Evolutionary conservation across 2,797 vertebrate genomes (phyloP).

Genomic region (Neopelma chrysocephalum): DNA sequence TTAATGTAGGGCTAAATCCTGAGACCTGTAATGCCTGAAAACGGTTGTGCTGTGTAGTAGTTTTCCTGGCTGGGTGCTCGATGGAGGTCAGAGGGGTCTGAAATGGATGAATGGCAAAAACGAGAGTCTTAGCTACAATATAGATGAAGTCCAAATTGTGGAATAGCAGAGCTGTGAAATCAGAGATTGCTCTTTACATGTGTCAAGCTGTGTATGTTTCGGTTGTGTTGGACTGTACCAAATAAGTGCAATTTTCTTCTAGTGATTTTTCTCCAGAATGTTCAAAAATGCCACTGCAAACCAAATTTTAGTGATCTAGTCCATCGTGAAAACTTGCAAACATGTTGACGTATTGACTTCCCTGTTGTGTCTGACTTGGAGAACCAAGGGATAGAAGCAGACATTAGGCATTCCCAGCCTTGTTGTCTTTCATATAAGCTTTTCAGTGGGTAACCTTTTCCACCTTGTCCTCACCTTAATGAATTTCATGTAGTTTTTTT

Average conservation of each 20-base stretch:
- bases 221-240: not conserved
- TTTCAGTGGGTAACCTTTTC: not conserved
- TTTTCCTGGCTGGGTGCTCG: not conserved
- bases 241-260: not conserved
- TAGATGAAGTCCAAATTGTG: not conserved
- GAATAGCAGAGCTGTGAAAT: not conserved
- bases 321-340: not conserved
- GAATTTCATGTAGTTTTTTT: not conserved
- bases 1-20: not conserved
- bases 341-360: not conserved
- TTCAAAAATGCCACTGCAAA: not conserved
- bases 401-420: not conserved
- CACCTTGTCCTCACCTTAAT: not conserved
- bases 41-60: not conserved
- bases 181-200: fast-evolving
- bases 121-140: not conserved
- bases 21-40: not conserved
- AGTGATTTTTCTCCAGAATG: not conserved
- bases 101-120: not conserved
- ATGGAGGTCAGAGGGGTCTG: not conserved
- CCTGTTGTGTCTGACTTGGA: not conserved
- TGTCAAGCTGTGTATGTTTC: not conserved
- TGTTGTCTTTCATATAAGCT: not conserved
- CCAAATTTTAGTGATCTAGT: not conserved
- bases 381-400: not conserved